A percentile compares a stretch with the other conserved stretches of the same genome.
Conservation (phyloP, 2,113 vertebrate genomes). For the Eretmochelys imbricata region DNA sequence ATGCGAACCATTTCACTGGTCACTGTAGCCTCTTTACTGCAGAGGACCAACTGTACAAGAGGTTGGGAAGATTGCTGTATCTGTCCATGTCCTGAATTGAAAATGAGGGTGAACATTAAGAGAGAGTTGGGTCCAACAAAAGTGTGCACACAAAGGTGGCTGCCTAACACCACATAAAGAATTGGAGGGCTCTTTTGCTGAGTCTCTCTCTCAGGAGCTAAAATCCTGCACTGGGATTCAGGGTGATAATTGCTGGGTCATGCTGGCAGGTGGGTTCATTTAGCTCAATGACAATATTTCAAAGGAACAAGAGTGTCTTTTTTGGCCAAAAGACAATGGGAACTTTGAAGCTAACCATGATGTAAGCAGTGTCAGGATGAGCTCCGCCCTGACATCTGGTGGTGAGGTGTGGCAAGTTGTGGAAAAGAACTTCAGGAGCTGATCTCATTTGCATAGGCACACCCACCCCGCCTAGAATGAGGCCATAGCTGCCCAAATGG, state of each 20-base stretch:
- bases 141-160: not conserved
- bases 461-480: no score
- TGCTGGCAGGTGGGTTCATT: not conserved
- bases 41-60: not conserved
- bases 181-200: fast-evolving
- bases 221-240: fast-evolving
- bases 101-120: not conserved
- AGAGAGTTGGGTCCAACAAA: not conserved
- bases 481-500: no score
- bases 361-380: no score
- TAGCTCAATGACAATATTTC: no score
- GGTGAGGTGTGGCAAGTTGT: no score
- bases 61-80: not conserved
- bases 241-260: not conserved
- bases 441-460: no score
- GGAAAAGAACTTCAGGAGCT: no score
- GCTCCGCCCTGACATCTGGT: no score
- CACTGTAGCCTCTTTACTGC: fast-evolving
- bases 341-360: no score
- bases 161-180: not conserved
- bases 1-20: not conserved
- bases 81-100: not conserved
- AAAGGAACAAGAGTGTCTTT: no score
- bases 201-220: not conserved
- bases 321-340: no score